Base-by-base conservation (phyloP, 2,113 vertebrate species). In the Gallinago paraguaiae region DNA sequence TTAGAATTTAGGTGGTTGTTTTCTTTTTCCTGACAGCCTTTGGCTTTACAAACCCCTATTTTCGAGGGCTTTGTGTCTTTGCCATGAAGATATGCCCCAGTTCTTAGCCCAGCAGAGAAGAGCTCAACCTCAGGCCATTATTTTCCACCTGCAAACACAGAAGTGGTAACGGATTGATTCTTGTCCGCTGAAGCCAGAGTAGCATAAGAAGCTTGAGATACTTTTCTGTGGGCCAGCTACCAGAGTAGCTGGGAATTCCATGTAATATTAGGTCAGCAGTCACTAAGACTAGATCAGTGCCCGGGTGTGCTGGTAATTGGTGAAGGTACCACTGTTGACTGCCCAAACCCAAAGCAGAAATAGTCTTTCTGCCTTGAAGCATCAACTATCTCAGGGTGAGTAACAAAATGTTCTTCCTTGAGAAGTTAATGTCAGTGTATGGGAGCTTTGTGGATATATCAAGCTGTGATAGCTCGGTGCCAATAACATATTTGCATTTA, bases 401-500 rank as follows among this genome's bases (percentile, higher is more conserved):
- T 94, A 94, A 93, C 92, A 94, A 88, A 96, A 88, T 90, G 93
- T 94, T 97, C 96, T 94, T 92, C 77, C 90, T 95, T 57, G 83
- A 81, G 92, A 88, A 92, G 80, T 95, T 96, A 84, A 94, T 96
- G 93, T 88, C 86, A 88, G 83, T 82, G 74, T 78, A 84, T 78
- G 90, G 83, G 83, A 96, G 88, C 88, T 91, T 77, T 41, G 81
- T 86, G 92, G 93, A 86, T 92, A 25, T 43, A 92, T 88, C 91
- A 94, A 95, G 92, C 95, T 95, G 95, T 86, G 90, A 92, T 69
- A 94, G 88, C 92, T 84, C 0, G 30, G 83, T 94, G 92, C 93
- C 95, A 95, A 64, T 92, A 96, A 83, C 80, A 71, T 82, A 95
- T 95, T 96, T 96, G 92, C 92, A 94, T 92, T 95, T 96, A 87